Conservation (phyloP, 1,140 invertebrate genomes). For the Nasonia giraulti region DNA sequence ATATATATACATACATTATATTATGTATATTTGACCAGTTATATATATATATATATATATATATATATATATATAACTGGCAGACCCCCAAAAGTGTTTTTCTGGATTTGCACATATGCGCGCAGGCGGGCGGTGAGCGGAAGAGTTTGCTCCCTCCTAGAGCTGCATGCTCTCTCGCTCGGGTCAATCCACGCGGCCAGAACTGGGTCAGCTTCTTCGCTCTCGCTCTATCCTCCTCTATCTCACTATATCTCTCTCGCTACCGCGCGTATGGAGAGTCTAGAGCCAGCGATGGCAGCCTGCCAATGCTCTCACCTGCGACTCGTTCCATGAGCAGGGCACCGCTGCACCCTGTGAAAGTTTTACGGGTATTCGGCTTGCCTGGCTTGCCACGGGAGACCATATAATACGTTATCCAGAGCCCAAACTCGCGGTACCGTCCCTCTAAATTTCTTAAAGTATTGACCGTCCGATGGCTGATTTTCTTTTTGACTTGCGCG, state of each 20-base stretch:
- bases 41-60: no score
- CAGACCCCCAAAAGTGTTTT: no score
- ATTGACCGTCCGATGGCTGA: neutral
- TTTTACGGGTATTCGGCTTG: slow-evolving; percentile 40
- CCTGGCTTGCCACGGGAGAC: neutral
- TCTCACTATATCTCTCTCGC: neutral
- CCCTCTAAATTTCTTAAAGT: slow-evolving; percentile 30
- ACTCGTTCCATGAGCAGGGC: slow-evolving; percentile 52
- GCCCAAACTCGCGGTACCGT: neutral
- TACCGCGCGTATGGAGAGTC: neutral
- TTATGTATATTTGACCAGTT: no score
- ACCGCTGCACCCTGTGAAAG: neutral
- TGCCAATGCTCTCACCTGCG: slow-evolving; percentile 66
- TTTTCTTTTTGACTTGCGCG: neutral
- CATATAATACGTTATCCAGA: neutral
- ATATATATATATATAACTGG: no score
- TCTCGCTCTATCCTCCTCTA: neutral
- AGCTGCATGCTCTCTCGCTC: neutral
- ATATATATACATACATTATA: no score
- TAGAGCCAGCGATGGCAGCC: slow-evolving; percentile 56
- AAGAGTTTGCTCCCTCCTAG: neutral
- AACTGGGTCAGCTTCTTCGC: slow-evolving; percentile 59
- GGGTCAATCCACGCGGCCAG: slow-evolving; percentile 58
- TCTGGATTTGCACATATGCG: no score
- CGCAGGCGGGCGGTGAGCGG: no score